Percentiles rank a stretch among this genome's conserved stretches.
These are phyloP conservation scores for Saguinus midas DNA, from an alignment of 2,113 vertebrate genomes.

Conservation along the genomic window DNA sequence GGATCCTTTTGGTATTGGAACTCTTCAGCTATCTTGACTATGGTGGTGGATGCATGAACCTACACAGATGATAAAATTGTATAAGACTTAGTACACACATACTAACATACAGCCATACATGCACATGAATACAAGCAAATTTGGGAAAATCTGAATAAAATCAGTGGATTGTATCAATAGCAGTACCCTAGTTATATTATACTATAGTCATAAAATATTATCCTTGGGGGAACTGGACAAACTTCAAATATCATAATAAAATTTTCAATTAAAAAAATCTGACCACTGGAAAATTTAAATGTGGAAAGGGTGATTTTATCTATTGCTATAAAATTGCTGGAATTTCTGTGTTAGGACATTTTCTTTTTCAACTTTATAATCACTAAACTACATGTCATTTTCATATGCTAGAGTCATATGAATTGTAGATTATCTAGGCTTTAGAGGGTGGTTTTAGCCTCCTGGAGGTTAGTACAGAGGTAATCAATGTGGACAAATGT, in stretches of 20 bases:
- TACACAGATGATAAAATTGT: slow-evolving; percentile 2
- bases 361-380: slow-evolving; percentile 19
- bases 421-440: neutral
- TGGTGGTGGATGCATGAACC: neutral
- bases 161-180: slow-evolving; percentile 10
- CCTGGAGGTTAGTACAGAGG: neutral
- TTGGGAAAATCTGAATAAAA: slow-evolving; percentile 33
- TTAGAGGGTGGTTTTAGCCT: neutral
- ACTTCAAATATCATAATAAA: neutral
- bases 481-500: neutral
- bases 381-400: neutral
- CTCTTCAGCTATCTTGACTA: neutral
- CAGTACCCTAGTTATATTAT: neutral
- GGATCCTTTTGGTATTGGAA: neutral
- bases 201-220: slow-evolving; percentile 16
- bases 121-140: slow-evolving; percentile 8
- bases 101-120: neutral
- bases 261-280: slow-evolving; percentile 27
- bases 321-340: neutral
- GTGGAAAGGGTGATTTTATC: neutral
- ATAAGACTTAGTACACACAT: neutral
- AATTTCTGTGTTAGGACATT: neutral
- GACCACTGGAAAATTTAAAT: slow-evolving; percentile 1
- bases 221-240: neutral
- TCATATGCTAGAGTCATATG: neutral